A percentile compares a stretch with the other conserved stretches of the same genome.
Conservation (phyloP, 2,888 invertebrate genomes). For the Pyralis farinalis region DNA sequence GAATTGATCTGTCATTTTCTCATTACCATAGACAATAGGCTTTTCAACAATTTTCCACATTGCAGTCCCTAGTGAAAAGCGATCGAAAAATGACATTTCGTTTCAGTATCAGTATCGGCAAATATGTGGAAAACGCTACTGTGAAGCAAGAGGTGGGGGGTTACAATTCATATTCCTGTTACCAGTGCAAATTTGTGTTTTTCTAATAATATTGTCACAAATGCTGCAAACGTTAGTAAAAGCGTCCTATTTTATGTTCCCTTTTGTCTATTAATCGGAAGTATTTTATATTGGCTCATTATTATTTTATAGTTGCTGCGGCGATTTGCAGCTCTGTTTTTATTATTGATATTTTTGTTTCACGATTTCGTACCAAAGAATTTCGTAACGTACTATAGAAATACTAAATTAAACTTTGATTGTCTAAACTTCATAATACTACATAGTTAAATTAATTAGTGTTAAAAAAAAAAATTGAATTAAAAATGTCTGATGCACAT, state of each 20-base stretch:
- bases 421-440: no score
- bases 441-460: slow-evolving; percentile 1
- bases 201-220: slow-evolving; percentile 37
- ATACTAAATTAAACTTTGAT: no score
- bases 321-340: slow-evolving; percentile 45
- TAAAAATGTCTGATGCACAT: slow-evolving; percentile 62
- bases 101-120: slow-evolving; percentile 44
- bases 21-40: slow-evolving; percentile 11
- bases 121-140: no score
- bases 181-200: slow-evolving; percentile 46
- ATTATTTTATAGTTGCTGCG: slow-evolving; percentile 35
- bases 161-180: slow-evolving; percentile 41
- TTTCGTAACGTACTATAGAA: no score
- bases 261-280: slow-evolving; percentile 22
- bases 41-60: slow-evolving; percentile 10
- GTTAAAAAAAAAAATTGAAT: slow-evolving; percentile 15
- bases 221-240: slow-evolving; percentile 32
- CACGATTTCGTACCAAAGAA: neutral
- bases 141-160: slow-evolving; percentile 46
- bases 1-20: no score
- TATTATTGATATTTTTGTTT: slow-evolving; percentile 49
- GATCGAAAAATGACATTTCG: slow-evolving; percentile 72
- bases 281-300: slow-evolving; percentile 20
- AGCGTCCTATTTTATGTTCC: slow-evolving; percentile 20
- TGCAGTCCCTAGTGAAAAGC: slow-evolving; percentile 36